Evolutionary conservation across 2,888 invertebrate species (phyloP), one percentile per base, ranked within the genome.

Genomic region (Apoda limacodes): DNA sequence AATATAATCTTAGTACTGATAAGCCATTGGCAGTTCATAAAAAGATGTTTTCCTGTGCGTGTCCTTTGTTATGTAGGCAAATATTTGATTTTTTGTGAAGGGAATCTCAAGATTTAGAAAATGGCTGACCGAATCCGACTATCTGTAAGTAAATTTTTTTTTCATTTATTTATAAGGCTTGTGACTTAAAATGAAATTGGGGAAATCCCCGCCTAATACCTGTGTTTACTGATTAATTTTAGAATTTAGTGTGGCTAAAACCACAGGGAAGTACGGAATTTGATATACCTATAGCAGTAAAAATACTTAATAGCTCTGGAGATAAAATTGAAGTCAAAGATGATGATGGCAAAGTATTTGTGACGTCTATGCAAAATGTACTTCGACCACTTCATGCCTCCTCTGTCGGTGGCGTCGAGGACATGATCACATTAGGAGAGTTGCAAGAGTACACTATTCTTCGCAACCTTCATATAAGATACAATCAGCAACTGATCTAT

Each of bases 381-480:
- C 55, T 86, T 31, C 89, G 88, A 55, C 81, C 87, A 3, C 88
- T 94, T 83, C 93, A 93, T 56, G 71, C 86, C 4, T 88, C 93
- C 9, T 93, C 93, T 1, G 82, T 89, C 26, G 78, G 83, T 34
- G 92, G 92, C 14, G 94, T 96, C 9, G 95, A 96, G 57, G 97
- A 98, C 62, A 96, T 98, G 96, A 97, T 97, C 48, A 90, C 90
- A 17, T 80, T 98, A 21, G 95, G 95, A 2, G 98, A 98, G 65
- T 82, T 98, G 24, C 95, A 97, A 63, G 98, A 98, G 60, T 92
- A 93, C 52, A 93, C 96, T 2, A 96, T 98, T 41, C 82, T 98
- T 21, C 83, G 94, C 32, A 98, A 98, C 74, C 83, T 98, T 32
- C 90, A 93, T 53, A 87, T 93, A 51, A 85, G 98, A 48, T 98